Evolutionary conservation across 2,888 invertebrate genomes (phyloP), one percentile per base, ranked within the genome.

Genomic region (Latheticus oryzae): DNA sequence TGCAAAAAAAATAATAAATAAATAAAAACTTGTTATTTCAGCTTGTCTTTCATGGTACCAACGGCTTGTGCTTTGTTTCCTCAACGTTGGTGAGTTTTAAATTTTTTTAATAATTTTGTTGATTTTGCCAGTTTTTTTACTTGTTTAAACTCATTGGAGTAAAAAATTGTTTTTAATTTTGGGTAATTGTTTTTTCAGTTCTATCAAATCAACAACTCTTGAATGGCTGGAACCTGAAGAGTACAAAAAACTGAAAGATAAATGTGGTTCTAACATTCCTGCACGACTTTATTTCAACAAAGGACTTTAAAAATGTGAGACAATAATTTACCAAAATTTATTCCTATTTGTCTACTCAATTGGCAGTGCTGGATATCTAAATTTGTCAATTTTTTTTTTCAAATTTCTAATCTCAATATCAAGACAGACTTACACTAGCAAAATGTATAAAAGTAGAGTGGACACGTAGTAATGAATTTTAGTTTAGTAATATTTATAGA

Each of bases 11-110:
- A 35, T 28, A 30, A 40, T 59, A 8, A 15, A 24, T 60, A 23
- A 16, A 5, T 8, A 21, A 1, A 33, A 38, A 37, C n/a, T n/a
- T n/a, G n/a, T 45, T 13, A 26, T 55, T 48, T 17, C 79, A 93
- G 93, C 78, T 79, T 94, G 17, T 82, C 87, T 0, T 85, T 93
- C 62, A 95, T 94, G 93, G 93, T 93, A 60, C 95, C 94, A 2
- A 86, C 88, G 0, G 93, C 91, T 0, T 95, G 94, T 75, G 90
- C 90, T 0, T 70, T 95, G 35, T 95, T 92, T 74, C 93, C 93
- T 5, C 94, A 95, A 77, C 85, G 81, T 82, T 92, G 93, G 91
- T 92, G 79, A 82, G 84, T 80, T 28, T 45, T 55, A 40, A 61
- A 38, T 12, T 15, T 35, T 26, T 11, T n/a, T n/a, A n/a, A n/a